phyloP scores from a whole-genome alignment of 2,113 vertebrate species.

The Seriola quinqueradiata region DNA sequence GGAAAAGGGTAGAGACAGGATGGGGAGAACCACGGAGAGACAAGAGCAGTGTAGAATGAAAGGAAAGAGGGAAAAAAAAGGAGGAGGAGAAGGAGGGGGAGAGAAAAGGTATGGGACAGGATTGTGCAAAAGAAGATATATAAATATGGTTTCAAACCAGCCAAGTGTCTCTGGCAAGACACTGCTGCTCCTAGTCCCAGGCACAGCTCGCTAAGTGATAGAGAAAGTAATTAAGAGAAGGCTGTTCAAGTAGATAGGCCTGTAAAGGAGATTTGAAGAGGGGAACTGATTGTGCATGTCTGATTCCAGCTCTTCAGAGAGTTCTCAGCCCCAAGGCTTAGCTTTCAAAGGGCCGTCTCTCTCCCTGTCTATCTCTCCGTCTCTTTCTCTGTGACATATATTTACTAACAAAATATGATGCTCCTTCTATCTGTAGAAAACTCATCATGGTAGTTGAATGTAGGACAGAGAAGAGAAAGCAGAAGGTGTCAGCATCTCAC shows the following conservation, averaged over 20 bases:
- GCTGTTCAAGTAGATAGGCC: conserved; percentile 86
- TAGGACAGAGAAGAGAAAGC: not conserved
- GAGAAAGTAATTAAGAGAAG: conserved; percentile 87
- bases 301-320: conserved; percentile 85
- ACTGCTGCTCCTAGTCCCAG: conserved; percentile 71
- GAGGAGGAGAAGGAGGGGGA: not conserved
- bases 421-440: not conserved
- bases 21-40: conserved; percentile 48
- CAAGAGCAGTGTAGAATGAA: conserved; percentile 54
- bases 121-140: conserved; percentile 74
- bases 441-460: not conserved
- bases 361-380: conserved; percentile 55
- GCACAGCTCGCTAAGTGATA: conserved; percentile 81
- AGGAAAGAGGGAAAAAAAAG: conserved; percentile 26
- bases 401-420: conserved; percentile 44
- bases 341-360: conserved; percentile 80
- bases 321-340: conserved; percentile 83
- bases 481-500: not conserved
- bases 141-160: conserved; percentile 71
- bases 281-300: conserved; percentile 87
- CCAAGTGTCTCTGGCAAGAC: conserved; percentile 80
- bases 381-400: conserved; percentile 48
- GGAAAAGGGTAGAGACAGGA: conserved; percentile 65
- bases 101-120: conserved; percentile 54
- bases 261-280: conserved; percentile 86